Conservation (phyloP, 2,113 vertebrate species). For the Chamaetylas fuelleborni region DNA sequence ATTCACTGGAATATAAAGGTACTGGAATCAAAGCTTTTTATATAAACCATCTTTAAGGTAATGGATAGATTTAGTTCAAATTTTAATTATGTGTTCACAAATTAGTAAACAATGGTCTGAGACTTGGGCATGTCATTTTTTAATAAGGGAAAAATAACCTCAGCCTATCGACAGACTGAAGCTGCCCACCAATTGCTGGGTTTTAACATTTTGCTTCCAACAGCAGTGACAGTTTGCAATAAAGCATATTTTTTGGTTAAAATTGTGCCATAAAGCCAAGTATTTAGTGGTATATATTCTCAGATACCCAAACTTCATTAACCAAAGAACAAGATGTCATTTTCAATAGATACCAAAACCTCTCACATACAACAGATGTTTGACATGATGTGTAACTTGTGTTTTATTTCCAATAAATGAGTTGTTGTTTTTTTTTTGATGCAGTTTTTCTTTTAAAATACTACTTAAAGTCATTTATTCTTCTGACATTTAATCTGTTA, state of each 20-base stretch:
- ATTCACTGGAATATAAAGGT: background rate
- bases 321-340: background rate
- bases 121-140: background rate
- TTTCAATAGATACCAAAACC: background rate
- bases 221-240: background rate
- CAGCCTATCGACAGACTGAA: background rate
- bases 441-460: background rate
- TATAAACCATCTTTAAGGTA: background rate
- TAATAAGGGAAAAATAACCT: background rate
- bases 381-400: background rate
- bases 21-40: background rate
- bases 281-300: background rate
- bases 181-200: background rate
- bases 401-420: background rate
- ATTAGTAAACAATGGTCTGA: background rate
- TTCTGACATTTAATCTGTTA: background rate
- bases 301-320: background rate
- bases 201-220: background rate
- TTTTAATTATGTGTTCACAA: background rate
- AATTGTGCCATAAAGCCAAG: background rate
- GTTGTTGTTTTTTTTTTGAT: rapidly evolving
- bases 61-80: background rate
- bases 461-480: background rate
- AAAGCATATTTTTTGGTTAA: background rate
- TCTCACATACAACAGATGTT: background rate